Evolutionary conservation across 2,888 invertebrate species (phyloP), one percentile per base, ranked within the genome.

Genomic region (Drosophila ezoana): DNA sequence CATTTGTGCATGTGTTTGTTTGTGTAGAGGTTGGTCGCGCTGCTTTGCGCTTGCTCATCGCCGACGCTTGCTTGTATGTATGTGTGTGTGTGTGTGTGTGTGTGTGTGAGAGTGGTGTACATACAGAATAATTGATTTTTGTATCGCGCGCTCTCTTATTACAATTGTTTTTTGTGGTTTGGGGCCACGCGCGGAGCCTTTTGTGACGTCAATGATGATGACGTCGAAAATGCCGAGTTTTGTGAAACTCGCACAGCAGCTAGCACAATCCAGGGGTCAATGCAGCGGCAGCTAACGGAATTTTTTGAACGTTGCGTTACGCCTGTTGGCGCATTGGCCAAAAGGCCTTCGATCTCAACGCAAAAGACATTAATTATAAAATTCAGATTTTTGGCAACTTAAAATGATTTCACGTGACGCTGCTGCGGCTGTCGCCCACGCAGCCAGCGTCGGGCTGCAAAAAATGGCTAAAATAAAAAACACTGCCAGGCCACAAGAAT

Each of bases 121-220:
- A 80, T 74, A 86, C 77, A 70, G 44, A 82, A 76, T 66, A 82
- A 87, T 83, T 67, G 82, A 83, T 83, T 87, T 87, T 69, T 68
- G 43, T 77, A 63, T 66, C 64, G 41, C 40, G 44, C 52, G 20
- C 61, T 64, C 64, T 63, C 44, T 45, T 16, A 66, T 45, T 57
- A 43, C 48, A 45, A 28, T 14, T 37, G 28, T 40, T 14, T 3
- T 52, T 61, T 16, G 16, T 41, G 20, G 37, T 52, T 40, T 49
- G 20, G 9, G 47, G 72, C 64, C 66, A 76, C 61, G 59, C 65
- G 69, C 80, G 59, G 41, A 40, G 53, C 43, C 43, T 58, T 44
- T 51, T 58, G 75, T 83, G 83, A 83, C 83, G 83, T 88, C 83
- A 83, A 83, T 86, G 74, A 72, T 68, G 83, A 79, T 83, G 83